phyloP scores from a whole-genome alignment of 1,140 invertebrate species.

The Lucilia sericata region DNA sequence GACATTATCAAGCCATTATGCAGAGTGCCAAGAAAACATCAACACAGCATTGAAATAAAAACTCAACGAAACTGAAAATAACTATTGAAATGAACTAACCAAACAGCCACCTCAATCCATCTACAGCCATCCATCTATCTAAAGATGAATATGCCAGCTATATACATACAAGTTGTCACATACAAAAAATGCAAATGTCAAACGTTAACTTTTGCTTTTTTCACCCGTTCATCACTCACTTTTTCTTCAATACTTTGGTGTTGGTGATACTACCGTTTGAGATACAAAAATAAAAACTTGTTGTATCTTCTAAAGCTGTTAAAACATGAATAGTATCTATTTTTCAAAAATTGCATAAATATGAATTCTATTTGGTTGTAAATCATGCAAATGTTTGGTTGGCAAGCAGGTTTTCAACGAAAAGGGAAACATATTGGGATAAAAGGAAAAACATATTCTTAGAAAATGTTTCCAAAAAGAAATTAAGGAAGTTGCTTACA shows the following conservation, averaged over 20 bases:
- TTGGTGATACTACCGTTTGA: too few relatives aligned
- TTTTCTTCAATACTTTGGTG: neutral
- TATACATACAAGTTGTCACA: neutral
- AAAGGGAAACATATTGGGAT: too few relatives aligned
- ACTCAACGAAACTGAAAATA: too few relatives aligned
- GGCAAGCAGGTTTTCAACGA: too few relatives aligned
- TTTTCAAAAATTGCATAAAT: neutral
- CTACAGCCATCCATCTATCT: neutral
- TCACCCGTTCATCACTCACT: neutral
- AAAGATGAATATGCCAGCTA: neutral
- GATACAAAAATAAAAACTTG: too few relatives aligned
- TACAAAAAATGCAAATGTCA: conserved; percentile 12
- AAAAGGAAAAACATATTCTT: neutral
- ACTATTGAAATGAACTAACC: neutral
- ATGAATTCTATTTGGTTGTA: neutral
- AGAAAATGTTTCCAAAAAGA: neutral
- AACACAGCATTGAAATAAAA: neutral
- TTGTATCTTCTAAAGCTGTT: neutral
- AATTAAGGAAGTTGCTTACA: neutral
- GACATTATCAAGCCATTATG: too few relatives aligned
- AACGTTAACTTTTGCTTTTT: conserved; percentile 3
- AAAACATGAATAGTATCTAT: neutral
- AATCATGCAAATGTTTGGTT: neutral
- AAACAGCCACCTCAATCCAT: neutral
- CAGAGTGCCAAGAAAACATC: neutral